Evolutionary conservation across 1,140 invertebrate genomes (phyloP), one percentile per base, ranked within the genome.

Genomic region (Drosophila pallidifrons): DNA sequence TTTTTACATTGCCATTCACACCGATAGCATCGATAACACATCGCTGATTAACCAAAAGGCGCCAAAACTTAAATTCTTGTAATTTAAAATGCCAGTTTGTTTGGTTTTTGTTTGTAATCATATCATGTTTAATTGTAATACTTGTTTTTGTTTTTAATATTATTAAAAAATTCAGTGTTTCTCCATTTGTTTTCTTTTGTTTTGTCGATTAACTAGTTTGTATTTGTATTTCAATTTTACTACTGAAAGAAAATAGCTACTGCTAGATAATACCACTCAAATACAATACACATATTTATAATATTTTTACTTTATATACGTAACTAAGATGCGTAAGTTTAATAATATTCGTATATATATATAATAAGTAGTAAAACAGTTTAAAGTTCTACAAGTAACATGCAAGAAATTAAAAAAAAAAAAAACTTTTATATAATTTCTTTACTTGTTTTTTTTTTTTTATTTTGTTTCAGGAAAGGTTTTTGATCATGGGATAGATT

Each of bases 61-160:
- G 41, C 3, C 15, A 3, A 20, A 57, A 38, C 0, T 2, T 8
- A 3, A 16, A 49, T 49, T 65, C 15, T n/a, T 43, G n/a, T 25
- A 25, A 11, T n/a, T 59, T 7, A 59, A 59, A 28, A 45, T 11
- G 20, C 3, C 28, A 45, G 11, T 13, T 38, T 38, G 35, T 2
- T 38, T 20, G 20, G 59, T 69, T 58, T 66, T 81, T 59, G 57
- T 46, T 60, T 47, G 20, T 76, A 74, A 83, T 77, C 55, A 74
- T 77, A 76, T 80, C 54, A 54, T 54, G 41, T 81, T 81, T 70
- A 71, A 74, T 78, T 78, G 74, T 83, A 88, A 88, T 89, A 89
- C 77, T 75, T 76, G 47, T 59, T 77, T 46, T 49, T 57, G 11
- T 47, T 72, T 52, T 49, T 73, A 75, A 82, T 67, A 73, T 77